Evolutionary conservation across 2,113 vertebrate genomes (phyloP), one percentile per base, ranked within the genome.

Genomic region (Apeltes quadracus): DNA sequence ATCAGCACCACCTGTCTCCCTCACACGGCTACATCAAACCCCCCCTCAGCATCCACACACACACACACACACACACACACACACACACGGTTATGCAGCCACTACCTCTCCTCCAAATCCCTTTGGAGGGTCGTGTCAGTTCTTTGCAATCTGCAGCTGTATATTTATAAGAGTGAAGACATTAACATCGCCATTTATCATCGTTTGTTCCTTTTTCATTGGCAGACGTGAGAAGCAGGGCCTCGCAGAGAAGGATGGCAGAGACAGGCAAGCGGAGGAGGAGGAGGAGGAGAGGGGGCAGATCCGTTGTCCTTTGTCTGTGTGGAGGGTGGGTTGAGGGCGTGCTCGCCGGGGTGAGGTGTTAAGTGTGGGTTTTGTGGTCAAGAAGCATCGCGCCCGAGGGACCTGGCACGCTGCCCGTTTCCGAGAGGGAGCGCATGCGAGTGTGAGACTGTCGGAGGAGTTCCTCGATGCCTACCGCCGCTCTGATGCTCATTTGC

Each of bases 1-100:
- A 95, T 93, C 96, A 94, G 93, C 94, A 88, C 96, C 97, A 97
- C 96, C 96, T 97, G 96, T 96, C 95, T 95, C 93, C 94, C 94
- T 94, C 91, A 87, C 90, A 62, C 92, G 63, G 85, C 55, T 29
- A 27, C 80, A 78, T 68, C 62, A 56, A 57, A 72, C 39, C 32
- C 69, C 51, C 62, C 32, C 66, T 65, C 82, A 83, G 29, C 82
- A 75, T 48, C 38, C 78, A 67, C 72, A 61, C 74, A 66, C 72
- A 59, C 58, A 43, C 38, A 14, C 15, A 25, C 82, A 82, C 81
- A 74, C 51, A 41, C 77, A 69, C 78, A 69, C 74, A 65, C 72
- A 51, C 55, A 36, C 39, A 12, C 18, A 64, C 69, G 53, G 61
- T 44, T 59, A 48, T 61, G 54, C 36, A 54, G 78, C 68, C 75